These are phyloP conservation scores for Drosophila ercepeae DNA, from an alignment of 1,140 invertebrate species.

Conservation along the genomic window DNA sequence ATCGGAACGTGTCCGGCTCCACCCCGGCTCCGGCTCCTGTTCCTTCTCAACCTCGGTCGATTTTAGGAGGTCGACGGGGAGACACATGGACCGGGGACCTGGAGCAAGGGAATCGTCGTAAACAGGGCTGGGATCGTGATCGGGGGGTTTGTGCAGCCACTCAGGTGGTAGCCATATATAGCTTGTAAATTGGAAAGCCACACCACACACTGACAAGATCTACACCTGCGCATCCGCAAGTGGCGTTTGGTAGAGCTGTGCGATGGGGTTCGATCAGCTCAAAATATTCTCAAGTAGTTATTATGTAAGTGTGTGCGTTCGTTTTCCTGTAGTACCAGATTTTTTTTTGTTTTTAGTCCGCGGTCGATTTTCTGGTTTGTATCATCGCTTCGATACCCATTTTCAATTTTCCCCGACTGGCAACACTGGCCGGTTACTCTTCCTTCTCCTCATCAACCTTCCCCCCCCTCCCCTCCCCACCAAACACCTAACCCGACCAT, in stretches of 20 bases:
- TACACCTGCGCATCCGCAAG: not conserved
- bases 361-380: not conserved
- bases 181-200: not conserved
- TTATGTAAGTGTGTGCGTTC: slow-evolving; percentile 26
- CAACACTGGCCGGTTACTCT: slow-evolving; percentile 26
- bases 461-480: not conserved
- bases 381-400: slow-evolving; percentile 9
- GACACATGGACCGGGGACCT: not conserved
- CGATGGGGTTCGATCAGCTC: slow-evolving; percentile 13
- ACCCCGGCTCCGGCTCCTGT: slow-evolving; percentile 54
- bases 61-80: not conserved
- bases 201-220: slow-evolving; percentile 1
- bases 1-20: slow-evolving; percentile 42
- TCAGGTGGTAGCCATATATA: not conserved
- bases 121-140: not conserved
- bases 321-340: slow-evolving; percentile 12
- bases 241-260: not conserved
- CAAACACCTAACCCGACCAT: not conserved
- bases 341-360: slow-evolving; percentile 8
- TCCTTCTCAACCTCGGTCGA: slow-evolving; percentile 2
- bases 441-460: not conserved
- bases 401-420: slow-evolving; percentile 14
- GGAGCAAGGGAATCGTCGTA: not conserved
- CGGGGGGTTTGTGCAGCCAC: slow-evolving; percentile 1
- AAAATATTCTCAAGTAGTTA: not conserved